A percentile compares a stretch with the other conserved stretches of the same genome.
Conservation (phyloP, 2,113 vertebrate species). For the Megaceryle torquata region DNA sequence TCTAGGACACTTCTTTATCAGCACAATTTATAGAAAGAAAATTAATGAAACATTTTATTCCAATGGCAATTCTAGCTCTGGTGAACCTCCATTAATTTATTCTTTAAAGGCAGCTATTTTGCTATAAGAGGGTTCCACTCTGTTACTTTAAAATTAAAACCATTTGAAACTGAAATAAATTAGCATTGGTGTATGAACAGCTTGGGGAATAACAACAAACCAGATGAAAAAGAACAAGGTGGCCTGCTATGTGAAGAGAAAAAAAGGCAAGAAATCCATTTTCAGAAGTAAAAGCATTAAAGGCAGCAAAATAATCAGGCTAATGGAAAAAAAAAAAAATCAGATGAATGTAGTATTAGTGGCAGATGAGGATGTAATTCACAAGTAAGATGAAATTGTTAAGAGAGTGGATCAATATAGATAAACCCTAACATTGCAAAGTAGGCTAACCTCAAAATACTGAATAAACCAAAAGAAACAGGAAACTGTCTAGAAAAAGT, state of each 20-base stretch:
- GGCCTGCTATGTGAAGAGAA: not conserved
- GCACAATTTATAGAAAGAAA: not conserved
- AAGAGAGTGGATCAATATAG: conserved; percentile 30
- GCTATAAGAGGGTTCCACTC: not conserved
- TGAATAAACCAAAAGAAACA: conserved; percentile 2
- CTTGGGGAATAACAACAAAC: conserved; percentile 13
- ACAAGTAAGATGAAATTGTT: conserved; percentile 50
- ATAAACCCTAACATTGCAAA: not conserved
- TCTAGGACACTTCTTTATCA: not conserved
- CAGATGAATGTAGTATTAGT: conserved; percentile 13
- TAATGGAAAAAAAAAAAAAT: conserved; percentile 30
- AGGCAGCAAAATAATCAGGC: conserved; percentile 32
- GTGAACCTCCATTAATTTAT: not conserved
- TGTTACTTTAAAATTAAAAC: conserved; percentile 12
- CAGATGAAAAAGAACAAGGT: not conserved
- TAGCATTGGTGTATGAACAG: not conserved
- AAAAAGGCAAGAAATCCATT: conserved; percentile 14
- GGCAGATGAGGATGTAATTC: conserved; percentile 41
- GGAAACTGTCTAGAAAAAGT: not conserved
- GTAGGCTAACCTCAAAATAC: conserved; percentile 6
- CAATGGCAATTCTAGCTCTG: not conserved
- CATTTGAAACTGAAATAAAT: conserved; percentile 5
- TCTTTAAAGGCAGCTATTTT: not conserved
- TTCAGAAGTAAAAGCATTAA: conserved; percentile 30
- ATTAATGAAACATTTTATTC: not conserved